Base-by-base conservation (phyloP, 35 echinoderm and acorn worm species). In the Eucidaris tribuloides region DNA sequence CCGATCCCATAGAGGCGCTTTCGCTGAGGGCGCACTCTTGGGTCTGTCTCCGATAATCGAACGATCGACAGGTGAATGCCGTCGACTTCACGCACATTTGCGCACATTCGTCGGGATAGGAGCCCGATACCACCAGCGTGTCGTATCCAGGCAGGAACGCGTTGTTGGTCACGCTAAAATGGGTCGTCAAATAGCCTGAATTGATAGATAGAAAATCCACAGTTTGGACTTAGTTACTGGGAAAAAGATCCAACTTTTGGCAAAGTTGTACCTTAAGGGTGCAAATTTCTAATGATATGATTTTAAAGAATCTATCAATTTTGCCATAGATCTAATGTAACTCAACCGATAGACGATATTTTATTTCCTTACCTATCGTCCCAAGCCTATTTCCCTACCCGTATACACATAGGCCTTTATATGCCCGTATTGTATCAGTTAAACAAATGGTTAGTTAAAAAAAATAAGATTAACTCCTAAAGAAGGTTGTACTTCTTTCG, bases 21-120 rank as follows among this genome's bases (percentile, higher is more conserved):
- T 93, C 86, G 37, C 82, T 92, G 18, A 97, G 62, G 5, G 74
- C 46, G 46, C 94, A 97, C 41, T 81, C 71, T 56, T 79, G 65
- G 34, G 42, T 82, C 18, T 20, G 44, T 50, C 82, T 86, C 61
- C 92, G 72, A 49, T 97, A 97, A 45, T 97, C 74, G 81, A 97
- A 97, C 2, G 94, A 92, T 19, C 71, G 30, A 31, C 95, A 98
- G 23, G 37, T 72, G 77, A 93, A 93, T 11, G 39, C 65, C 0
- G 90, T 98, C 60, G 85, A 62, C 52, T 81, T 68, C 15, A 98
- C 77, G 41, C 95, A 98, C 41, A 76, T 71, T 20, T 55, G 45
- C 2, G 94, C 94, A 58, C 94, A 97, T 20, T 97, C 89, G 43
- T 97, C 94, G 23, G 89, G 84, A 65, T 65, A 97, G 66, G 92